Conservation (phyloP, 2,113 vertebrate species). For the Casuarius casuarius region DNA sequence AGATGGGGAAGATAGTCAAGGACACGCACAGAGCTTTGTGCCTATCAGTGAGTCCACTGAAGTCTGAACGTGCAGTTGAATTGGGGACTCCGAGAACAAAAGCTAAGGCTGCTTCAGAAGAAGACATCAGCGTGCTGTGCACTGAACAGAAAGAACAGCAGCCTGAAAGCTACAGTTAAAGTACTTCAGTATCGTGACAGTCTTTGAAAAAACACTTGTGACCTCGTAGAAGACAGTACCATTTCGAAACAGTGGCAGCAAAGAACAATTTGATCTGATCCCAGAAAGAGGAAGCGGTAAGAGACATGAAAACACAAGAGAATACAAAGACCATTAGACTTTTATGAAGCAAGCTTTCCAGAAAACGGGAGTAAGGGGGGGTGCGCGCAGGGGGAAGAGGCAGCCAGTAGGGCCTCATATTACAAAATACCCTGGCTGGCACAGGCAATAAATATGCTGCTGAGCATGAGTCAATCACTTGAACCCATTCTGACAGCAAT, state of each 20-base stretch:
- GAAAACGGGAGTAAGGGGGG: neutral
- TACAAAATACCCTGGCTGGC: neutral
- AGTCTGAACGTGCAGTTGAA: neutral
- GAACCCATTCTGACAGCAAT: neutral
- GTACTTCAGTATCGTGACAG: neutral
- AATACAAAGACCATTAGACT: neutral
- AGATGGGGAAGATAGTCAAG: neutral
- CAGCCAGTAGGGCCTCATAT: neutral
- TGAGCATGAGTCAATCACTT: neutral
- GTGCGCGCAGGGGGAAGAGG: fast-evolving
- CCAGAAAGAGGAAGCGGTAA: neutral
- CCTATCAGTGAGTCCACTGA: neutral
- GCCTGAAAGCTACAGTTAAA: neutral
- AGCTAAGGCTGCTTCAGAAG: neutral
- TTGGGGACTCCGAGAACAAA: neutral
- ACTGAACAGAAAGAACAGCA: neutral
- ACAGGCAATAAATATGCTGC: neutral
- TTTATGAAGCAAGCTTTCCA: neutral
- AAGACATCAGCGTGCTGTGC: neutral
- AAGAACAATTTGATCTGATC: neutral
- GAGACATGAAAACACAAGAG: neutral
- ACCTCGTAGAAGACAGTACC: neutral
- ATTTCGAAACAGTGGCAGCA: neutral
- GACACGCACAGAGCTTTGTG: fast-evolving
- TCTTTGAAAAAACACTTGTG: neutral